These are phyloP conservation scores for Linepithema humile DNA, from an alignment of 1,140 invertebrate species.

Conservation along the genomic window DNA sequence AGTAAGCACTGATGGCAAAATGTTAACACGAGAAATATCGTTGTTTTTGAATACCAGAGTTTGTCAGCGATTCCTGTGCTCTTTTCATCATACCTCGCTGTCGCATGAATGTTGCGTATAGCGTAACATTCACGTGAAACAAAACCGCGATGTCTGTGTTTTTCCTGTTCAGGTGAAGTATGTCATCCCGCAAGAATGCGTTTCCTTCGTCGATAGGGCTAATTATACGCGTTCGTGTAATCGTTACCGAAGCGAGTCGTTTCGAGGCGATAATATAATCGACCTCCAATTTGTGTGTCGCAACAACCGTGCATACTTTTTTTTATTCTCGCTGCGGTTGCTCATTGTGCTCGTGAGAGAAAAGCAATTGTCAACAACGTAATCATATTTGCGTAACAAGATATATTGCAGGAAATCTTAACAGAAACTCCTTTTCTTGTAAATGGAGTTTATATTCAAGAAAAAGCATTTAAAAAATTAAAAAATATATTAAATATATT, in stretches of 20 bases:
- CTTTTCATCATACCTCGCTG: too few species aligned
- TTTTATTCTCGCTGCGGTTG: background rate
- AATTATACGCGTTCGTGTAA: conserved; percentile 63
- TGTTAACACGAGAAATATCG: background rate
- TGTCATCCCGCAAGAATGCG: conserved; percentile 38
- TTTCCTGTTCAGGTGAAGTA: background rate
- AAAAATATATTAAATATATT: background rate
- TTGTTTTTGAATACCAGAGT: background rate
- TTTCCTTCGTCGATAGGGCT: conserved; percentile 51
- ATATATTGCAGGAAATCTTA: background rate
- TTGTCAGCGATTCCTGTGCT: too few species aligned
- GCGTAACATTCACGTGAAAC: background rate
- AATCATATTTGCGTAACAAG: background rate
- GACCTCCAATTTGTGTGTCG: background rate
- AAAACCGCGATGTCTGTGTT: conserved; percentile 9
- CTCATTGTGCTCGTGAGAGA: conserved; percentile 1
- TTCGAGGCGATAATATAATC: conserved; percentile 51
- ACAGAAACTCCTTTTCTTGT: background rate
- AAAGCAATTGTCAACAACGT: background rate
- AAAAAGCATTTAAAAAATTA: background rate
- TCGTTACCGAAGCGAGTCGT: conserved; percentile 3
- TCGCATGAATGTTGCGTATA: background rate
- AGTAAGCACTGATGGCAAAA: too few species aligned
- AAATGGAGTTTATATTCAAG: background rate
- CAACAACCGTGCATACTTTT: background rate